phyloP scores from a whole-genome alignment of 2,797 vertebrate genomes.

The Holocentrus rufus region DNA sequence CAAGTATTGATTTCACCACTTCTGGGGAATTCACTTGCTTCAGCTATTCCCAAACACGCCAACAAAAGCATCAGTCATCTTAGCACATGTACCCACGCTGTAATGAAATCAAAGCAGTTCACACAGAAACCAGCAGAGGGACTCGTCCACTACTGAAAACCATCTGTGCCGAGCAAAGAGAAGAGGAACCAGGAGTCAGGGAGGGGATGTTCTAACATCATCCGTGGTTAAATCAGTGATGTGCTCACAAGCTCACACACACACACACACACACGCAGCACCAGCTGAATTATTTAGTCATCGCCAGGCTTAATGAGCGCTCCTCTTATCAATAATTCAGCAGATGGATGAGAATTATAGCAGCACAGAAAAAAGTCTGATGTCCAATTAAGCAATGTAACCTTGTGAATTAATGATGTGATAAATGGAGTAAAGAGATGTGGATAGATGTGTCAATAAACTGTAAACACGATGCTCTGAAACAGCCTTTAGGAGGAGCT shows the following conservation, averaged over 20 bases:
- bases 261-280: constrained; percentile 21
- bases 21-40: background rate
- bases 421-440: constrained; percentile 44
- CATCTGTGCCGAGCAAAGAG: background rate
- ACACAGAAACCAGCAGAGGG: constrained; percentile 66
- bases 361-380: constrained; percentile 25
- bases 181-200: no score
- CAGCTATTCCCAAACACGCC: background rate
- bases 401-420: constrained; percentile 56
- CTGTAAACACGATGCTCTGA: background rate
- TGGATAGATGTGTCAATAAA: constrained; percentile 16
- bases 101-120: constrained; percentile 16
- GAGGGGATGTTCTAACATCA: background rate
- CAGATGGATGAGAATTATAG: constrained; percentile 45
- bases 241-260: constrained; percentile 28
- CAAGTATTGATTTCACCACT: no score
- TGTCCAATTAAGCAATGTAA: constrained; percentile 49
- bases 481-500: background rate
- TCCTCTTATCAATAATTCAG: constrained; percentile 66
- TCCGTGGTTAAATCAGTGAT: constrained; percentile 36
- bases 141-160: constrained; percentile 14
- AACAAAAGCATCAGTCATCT: background rate
- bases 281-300: constrained; percentile 70
- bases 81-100: background rate
- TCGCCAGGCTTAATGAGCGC: constrained; percentile 46